Base-by-base conservation (phyloP, 1,140 invertebrate species). In the Atopsyche davidsoni region DNA sequence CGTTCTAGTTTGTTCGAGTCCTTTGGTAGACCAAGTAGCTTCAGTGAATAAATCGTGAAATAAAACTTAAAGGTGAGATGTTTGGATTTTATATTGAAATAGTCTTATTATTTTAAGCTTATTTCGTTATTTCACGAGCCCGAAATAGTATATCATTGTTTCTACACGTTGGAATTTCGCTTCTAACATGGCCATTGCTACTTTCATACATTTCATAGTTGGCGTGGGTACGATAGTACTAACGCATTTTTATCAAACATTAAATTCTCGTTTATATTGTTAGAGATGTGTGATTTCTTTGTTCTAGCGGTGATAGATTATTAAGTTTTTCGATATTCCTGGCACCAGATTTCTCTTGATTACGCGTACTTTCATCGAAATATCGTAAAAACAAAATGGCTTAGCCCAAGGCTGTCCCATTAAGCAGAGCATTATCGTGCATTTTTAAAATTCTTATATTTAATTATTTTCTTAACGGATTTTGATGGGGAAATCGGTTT, bases 41-140 rank as follows among this genome's bases (percentile, higher is more conserved):
- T 67, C 69, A 70, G 67, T 71, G 69, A 70, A 71, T 66, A 63
- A 68, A 65, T 73, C 71, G 69, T 70, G 70, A 73, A 73, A 69
- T 71, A 70, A 70, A 67, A 69, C 69, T 64, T 70, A 70, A 62
- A 73, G 70, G 70, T 73, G 64, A 70, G 70, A 67, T 60, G 48
- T 62, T 64, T 65, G 47, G 62, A 62, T 71, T 67, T 72, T 69
- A 58, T 62, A 67, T 60, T 59, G 57, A 60, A 61, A 63, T 56
- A 57, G 42, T 58, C 52, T 54, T 62, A 57, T 68, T 69, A 65
- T 61, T 60, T 57, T 65, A 61, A 55, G 55, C 53, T 53, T 67
- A 61, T 58, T 64, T 45, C 55, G 67, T 59, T 61, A 63, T 60
- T 57, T 64, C 57, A 66, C 48, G 35, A 42, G 45, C 56, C 59